phyloP scores from a whole-genome alignment of 1,140 invertebrate species.

The Aphelinus certus region DNA sequence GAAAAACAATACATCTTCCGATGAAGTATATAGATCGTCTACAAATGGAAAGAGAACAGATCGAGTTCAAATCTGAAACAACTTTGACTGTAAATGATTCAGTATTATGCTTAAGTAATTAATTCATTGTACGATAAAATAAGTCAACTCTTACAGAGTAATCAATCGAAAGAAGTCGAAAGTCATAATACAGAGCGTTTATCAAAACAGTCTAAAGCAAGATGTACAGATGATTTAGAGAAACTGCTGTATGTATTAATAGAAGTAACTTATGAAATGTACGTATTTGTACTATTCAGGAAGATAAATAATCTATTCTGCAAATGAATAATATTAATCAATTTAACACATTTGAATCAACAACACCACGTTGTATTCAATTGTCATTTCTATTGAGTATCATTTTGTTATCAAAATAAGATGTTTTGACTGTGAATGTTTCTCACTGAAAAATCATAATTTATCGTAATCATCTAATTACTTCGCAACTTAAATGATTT shows the following conservation, averaged over 20 bases:
- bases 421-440: too few relatives aligned
- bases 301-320: not conserved
- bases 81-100: not conserved
- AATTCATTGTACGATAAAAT: too few relatives aligned
- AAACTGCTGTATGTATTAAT: constrained; percentile 46
- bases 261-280: constrained; percentile 51
- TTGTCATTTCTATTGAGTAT: too few relatives aligned
- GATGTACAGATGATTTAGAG: not conserved
- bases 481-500: too few relatives aligned
- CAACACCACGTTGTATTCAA: too few relatives aligned
- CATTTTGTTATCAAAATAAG: too few relatives aligned
- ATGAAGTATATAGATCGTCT: not conserved
- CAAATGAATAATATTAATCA: not conserved
- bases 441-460: too few relatives aligned
- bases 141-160: not conserved
- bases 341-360: not conserved
- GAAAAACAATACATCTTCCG: not conserved
- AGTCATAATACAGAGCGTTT: not conserved
- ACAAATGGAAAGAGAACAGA: not conserved
- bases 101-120: too few relatives aligned
- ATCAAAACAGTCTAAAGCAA: not conserved
- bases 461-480: too few relatives aligned
- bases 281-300: not conserved
- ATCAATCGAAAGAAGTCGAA: not conserved
- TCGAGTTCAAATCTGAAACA: not conserved